Conservation (phyloP, 2,888 invertebrate species). For the Mythimna lalbum region DNA sequence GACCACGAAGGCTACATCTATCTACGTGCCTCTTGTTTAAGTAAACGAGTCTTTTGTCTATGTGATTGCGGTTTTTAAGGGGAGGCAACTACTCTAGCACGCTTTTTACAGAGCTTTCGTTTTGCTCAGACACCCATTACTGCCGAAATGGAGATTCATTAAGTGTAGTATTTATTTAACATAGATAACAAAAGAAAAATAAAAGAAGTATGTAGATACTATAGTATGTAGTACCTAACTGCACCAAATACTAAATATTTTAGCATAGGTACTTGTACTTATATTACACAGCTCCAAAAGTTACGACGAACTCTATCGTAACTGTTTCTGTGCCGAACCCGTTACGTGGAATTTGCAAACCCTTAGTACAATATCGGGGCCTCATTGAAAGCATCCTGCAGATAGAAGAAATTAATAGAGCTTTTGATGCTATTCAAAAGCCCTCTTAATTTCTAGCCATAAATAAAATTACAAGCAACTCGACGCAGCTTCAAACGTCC, state of each 20-base stretch:
- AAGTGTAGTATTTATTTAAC: too few relatives aligned
- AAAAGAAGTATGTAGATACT: too few relatives aligned
- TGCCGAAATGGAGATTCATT: neutral
- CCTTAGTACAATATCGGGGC: neutral
- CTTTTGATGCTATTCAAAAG: too few relatives aligned
- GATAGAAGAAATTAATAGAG: neutral
- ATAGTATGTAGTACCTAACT: too few relatives aligned
- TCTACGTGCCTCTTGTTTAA: constrained; percentile 7
- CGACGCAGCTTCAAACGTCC: too few relatives aligned
- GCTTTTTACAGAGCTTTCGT: neutral
- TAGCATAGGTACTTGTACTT: neutral
- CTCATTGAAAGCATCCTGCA: neutral
- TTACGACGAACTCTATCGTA: neutral
- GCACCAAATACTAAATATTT: too few relatives aligned
- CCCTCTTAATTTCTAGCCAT: neutral
- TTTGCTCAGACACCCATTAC: too few relatives aligned
- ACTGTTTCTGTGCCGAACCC: neutral
- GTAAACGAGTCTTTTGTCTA: constrained; percentile 9
- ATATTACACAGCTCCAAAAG: neutral
- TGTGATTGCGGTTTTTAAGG: neutral
- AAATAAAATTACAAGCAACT: neutral
- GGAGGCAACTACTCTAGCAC: neutral
- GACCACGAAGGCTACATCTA: neutral
- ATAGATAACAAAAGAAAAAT: too few relatives aligned
- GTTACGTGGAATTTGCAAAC: neutral